Evolutionary conservation across 1,140 invertebrate genomes (phyloP).

Genomic region (Hyphantria cunea): DNA sequence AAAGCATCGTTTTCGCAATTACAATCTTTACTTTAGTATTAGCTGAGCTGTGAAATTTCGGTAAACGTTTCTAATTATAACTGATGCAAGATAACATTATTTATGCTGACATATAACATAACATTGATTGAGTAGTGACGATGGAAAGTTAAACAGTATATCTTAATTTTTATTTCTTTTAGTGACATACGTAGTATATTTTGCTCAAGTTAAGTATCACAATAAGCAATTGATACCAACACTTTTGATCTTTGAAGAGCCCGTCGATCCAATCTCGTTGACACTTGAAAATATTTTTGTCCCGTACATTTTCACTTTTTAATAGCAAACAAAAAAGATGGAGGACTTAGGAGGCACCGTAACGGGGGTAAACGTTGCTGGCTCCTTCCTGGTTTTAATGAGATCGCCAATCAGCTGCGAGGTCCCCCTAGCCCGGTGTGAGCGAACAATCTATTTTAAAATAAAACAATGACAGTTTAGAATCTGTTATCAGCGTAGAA

Average conservation of each 20-base stretch:
- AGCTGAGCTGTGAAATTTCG: too few relatives aligned
- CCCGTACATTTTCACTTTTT: slow-evolving; percentile 9
- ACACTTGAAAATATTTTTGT: slow-evolving; percentile 19
- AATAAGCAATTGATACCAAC: too few relatives aligned
- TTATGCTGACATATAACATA: too few relatives aligned
- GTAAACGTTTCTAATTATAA: too few relatives aligned
- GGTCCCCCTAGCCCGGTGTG: slow-evolving; percentile 21
- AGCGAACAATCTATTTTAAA: slow-evolving; percentile 15
- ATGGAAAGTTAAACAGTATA: too few relatives aligned
- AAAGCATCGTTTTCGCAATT: too few relatives aligned
- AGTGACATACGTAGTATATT: too few relatives aligned
- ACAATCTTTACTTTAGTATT: too few relatives aligned
- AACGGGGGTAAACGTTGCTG: slow-evolving; percentile 46
- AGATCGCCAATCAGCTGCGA: slow-evolving; percentile 64
- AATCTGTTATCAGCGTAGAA: slow-evolving; percentile 5
- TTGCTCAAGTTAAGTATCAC: too few relatives aligned
- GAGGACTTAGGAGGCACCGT: slow-evolving; percentile 31
- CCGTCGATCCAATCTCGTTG: slow-evolving; percentile 11
- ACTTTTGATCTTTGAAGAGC: slow-evolving; percentile 14
- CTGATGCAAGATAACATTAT: too few relatives aligned
- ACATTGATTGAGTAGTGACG: too few relatives aligned
- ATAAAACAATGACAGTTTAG: slow-evolving; percentile 18
- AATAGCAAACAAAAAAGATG: slow-evolving; percentile 29
- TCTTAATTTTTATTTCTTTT: too few relatives aligned
- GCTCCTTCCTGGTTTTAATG: slow-evolving; percentile 72